Evolutionary conservation across 1,140 invertebrate species (phyloP), one percentile per base, ranked within the genome.

Genomic region (Physella acuta): DNA sequence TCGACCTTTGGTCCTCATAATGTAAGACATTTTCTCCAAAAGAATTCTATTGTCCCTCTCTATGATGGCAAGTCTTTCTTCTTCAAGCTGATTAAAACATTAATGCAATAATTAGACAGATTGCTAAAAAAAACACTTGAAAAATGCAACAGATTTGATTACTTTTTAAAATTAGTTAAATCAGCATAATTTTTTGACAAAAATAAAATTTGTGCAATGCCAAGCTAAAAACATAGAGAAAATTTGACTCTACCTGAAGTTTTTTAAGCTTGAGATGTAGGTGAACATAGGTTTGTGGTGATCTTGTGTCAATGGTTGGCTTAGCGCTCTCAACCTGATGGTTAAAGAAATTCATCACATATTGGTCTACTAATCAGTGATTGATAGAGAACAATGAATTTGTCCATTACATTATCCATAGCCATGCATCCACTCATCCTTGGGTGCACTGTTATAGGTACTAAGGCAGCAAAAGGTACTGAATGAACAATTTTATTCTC

Each of bases 231-330:
- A n/a, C n/a, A n/a, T n/a, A 55, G 11, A 20, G 26, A 55, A 55
- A 55, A 2, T 36, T 14, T 3, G 49, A 5, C 34, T n/a, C 85
- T 81, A 85, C 84, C 75, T 86, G 84, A 51, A 86, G 70, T 73
- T 86, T 86, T 72, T 85, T 86, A 30, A 85, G 68, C 75, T 85
- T 86, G 11, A 85, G 72, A 73, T 86, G 84, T 24, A 86, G 78
- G 75, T 86, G 85, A 78, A 85, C 81, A 70, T 81, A 86, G n/a
- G 83, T 85, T 28, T 78, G 74, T 26, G 85, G 85, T 4, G 84
- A 76, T 61, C 75, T 80, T 14, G 84, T 84, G 63, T 86, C 85
- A 20, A 86, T 79, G 76, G 80, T 79, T 20, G 85, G 74, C 24
- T 68, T 67, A n/a, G 77, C 80, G 66, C 77, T 76, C 24, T 62